Evolutionary conservation across 2,888 invertebrate genomes (phyloP).

Genomic region (Drosophila pseudotakahashii): DNA sequence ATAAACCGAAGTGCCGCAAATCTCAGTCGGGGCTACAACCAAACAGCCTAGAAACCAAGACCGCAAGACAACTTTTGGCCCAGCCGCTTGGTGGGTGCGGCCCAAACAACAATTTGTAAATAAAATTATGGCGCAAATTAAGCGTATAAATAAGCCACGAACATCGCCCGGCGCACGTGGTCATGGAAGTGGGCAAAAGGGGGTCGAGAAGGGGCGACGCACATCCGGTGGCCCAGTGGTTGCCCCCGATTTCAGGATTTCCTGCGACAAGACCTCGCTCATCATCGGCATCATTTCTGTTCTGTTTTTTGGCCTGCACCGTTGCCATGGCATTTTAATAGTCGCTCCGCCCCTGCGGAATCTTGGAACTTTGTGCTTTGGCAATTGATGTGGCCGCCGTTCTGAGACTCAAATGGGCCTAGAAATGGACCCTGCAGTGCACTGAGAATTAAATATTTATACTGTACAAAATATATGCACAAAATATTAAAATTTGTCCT

Average conservation of each 20-base stretch:
- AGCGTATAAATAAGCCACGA: constrained; percentile 82
- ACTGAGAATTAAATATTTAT: not conserved
- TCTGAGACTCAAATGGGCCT: not conserved
- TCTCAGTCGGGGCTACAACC: constrained; percentile 59
- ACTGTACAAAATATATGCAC: too few relatives aligned
- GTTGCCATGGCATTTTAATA: constrained; percentile 55
- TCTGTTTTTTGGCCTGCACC: constrained; percentile 16
- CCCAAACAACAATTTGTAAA: constrained; percentile 79
- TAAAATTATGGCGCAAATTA: constrained; percentile 83
- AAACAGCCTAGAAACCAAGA: constrained; percentile 31
- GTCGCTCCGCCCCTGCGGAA: constrained; percentile 37
- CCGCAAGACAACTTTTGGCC: constrained; percentile 59
- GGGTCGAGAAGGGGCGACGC: constrained; percentile 12
- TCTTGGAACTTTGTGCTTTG: constrained; percentile 59
- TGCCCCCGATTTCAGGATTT: constrained; percentile 6
- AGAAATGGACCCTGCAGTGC: constrained; percentile 3
- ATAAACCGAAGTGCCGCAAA: constrained; percentile 75
- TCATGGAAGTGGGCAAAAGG: not conserved
- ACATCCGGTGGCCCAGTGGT: constrained; percentile 51
- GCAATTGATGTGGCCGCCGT: constrained; percentile 59
- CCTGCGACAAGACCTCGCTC: constrained; percentile 28
- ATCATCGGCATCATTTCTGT: constrained; percentile 35
- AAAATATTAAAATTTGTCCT: too few relatives aligned
- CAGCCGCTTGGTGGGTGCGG: constrained; percentile 2
- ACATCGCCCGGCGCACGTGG: constrained; percentile 38